Evolutionary conservation across 1,140 invertebrate species (phyloP).

Genomic region (Pomacea maculata): DNA sequence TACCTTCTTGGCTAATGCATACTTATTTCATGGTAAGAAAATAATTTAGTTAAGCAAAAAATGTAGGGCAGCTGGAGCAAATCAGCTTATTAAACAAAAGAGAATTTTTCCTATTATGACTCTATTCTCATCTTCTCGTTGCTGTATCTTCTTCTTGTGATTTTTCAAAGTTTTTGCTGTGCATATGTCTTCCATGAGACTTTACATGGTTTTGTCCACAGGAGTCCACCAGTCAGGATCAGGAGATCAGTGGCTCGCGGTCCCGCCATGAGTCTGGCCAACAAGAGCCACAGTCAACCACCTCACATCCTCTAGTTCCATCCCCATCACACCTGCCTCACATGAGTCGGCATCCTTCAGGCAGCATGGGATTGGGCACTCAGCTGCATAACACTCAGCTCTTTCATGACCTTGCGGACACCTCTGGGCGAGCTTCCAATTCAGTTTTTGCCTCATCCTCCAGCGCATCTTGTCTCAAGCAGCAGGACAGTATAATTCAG

Average conservation of each 20-base stretch:
- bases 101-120: too few relatives aligned
- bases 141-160: too few relatives aligned
- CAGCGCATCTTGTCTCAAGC: background rate
- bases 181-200: too few relatives aligned
- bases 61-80: too few relatives aligned
- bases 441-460: background rate
- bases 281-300: slow-evolving; percentile 56
- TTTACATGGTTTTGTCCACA: slow-evolving; percentile 29
- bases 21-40: too few relatives aligned
- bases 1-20: too few relatives aligned
- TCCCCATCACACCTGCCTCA: slow-evolving; percentile 22
- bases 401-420: slow-evolving; percentile 13
- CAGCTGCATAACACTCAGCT: slow-evolving; percentile 7
- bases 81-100: too few relatives aligned
- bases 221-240: slow-evolving; percentile 59
- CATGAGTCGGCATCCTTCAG: slow-evolving; percentile 4
- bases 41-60: too few relatives aligned
- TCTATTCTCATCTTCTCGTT: too few relatives aligned
- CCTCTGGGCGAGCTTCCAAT: background rate
- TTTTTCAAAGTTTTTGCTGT: too few relatives aligned
- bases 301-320: slow-evolving; percentile 33
- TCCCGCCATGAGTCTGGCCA: slow-evolving; percentile 55
- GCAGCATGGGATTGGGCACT: background rate
- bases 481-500: background rate
- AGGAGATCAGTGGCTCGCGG: slow-evolving; percentile 52